These are phyloP conservation scores for Drosophila lini DNA, from an alignment of 1,140 invertebrate species.

Conservation along the genomic window DNA sequence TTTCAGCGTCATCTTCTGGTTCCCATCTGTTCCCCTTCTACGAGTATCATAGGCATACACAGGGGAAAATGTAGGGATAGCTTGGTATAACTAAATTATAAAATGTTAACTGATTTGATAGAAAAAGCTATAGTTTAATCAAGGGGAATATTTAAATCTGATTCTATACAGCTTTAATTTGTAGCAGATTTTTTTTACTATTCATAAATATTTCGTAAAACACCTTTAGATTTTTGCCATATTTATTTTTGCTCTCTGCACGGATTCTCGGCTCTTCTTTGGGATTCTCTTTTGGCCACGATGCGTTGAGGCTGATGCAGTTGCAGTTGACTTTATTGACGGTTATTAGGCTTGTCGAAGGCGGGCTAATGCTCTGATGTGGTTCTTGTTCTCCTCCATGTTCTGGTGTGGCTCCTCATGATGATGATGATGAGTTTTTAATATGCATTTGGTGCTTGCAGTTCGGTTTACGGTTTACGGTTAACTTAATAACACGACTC, in stretches of 20 bases:
- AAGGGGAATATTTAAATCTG: no score
- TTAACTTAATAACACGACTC: slow-evolving; percentile 69
- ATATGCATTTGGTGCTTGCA: slow-evolving; percentile 78
- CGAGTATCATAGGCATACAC: neutral
- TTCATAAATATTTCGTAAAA: neutral
- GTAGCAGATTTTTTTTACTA: no score
- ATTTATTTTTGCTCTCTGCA: slow-evolving; percentile 16
- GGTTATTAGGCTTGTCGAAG: slow-evolving; percentile 82
- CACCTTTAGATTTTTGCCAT: neutral
- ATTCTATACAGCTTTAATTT: no score
- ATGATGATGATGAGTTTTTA: slow-evolving; percentile 80
- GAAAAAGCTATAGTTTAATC: no score
- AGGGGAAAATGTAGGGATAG: neutral
- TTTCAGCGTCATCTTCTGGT: slow-evolving; percentile 49
- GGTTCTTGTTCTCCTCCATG: slow-evolving; percentile 46
- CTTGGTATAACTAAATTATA: neutral
- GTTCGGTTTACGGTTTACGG: slow-evolving; percentile 77
- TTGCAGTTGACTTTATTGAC: slow-evolving; percentile 77
- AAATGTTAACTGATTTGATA: neutral
- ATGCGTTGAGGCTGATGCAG: slow-evolving; percentile 50
- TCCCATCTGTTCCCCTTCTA: slow-evolving; percentile 26
- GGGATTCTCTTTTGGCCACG: slow-evolving; percentile 12
- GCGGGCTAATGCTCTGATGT: slow-evolving; percentile 73
- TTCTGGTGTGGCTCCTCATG: slow-evolving; percentile 57
- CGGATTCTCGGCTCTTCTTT: neutral